Evolutionary conservation across 2,797 vertebrate genomes (phyloP).

Genomic region (Cygnus olor): DNA sequence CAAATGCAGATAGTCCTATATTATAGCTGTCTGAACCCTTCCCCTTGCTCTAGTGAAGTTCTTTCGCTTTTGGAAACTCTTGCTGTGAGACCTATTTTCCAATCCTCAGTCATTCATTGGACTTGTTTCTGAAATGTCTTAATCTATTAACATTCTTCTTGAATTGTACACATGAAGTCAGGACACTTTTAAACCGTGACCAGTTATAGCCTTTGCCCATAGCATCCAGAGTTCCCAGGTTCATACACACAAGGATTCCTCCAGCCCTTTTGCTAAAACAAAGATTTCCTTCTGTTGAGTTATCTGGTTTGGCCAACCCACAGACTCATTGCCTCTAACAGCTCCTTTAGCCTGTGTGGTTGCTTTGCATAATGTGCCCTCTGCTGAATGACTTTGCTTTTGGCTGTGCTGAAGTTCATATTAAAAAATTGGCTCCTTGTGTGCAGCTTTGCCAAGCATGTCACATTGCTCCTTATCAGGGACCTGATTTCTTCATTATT

Average conservation of each 20-base stretch:
- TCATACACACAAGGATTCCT: neutral
- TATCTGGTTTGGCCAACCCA: neutral
- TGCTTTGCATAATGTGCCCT: neutral
- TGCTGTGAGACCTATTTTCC: neutral
- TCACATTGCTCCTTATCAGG: neutral
- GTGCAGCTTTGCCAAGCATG: neutral
- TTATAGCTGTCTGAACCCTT: neutral
- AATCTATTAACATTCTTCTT: neutral
- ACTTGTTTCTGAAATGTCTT: neutral
- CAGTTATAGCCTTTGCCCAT: neutral
- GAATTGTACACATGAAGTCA: neutral
- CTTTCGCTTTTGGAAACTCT: neutral
- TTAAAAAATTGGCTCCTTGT: neutral
- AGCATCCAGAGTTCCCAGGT: neutral
- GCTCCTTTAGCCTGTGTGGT: neutral
- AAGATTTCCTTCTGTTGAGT: neutral
- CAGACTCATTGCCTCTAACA: neutral
- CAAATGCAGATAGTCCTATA: neutral
- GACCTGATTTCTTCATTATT: neutral
- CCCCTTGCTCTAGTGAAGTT: neutral
- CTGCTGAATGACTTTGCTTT: neutral
- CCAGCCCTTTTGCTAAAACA: neutral
- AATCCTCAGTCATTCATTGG: neutral
- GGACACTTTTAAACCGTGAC: neutral
- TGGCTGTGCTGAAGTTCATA: neutral